phyloP scores from a whole-genome alignment of 1,140 invertebrate species.

The Paracyclopina nana region DNA sequence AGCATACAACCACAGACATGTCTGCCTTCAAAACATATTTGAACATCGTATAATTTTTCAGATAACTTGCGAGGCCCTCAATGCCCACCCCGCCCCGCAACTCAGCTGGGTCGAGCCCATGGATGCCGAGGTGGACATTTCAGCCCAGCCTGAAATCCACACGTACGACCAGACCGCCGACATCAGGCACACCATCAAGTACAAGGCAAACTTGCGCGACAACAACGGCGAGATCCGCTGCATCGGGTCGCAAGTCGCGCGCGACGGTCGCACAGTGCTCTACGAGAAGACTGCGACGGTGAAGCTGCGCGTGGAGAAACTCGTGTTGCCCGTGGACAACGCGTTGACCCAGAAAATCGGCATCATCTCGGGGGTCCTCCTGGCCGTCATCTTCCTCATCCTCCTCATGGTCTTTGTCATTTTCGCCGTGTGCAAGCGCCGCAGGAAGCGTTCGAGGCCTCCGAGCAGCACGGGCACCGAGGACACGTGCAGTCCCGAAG shows the following conservation, averaged over 20 bases:
- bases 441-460: background rate
- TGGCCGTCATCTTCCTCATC: constrained; percentile 2
- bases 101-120: background rate
- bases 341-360: constrained; percentile 8
- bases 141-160: background rate
- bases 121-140: background rate
- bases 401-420: constrained; percentile 4
- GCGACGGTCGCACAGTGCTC: constrained; percentile 11
- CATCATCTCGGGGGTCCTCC: constrained; percentile 12
- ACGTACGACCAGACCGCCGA: constrained; percentile 1
- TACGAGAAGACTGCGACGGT: constrained; percentile 3
- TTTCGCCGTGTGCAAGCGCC: background rate
- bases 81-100: constrained; percentile 4
- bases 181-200: background rate
- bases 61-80: constrained; percentile 3
- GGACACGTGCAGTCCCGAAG: background rate
- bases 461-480: background rate
- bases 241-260: constrained; percentile 5
- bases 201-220: constrained; percentile 8
- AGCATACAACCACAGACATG: background rate
- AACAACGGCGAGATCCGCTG: constrained; percentile 4
- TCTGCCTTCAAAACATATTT: background rate
- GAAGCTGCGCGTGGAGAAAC: constrained; percentile 4
- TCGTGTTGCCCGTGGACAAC: constrained; percentile 6
- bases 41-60: background rate